Percentiles rank a stretch among this genome's conserved stretches.
phyloP scores from a whole-genome alignment of 2,888 invertebrate genomes.

The Melinaea marsaeus region DNA sequence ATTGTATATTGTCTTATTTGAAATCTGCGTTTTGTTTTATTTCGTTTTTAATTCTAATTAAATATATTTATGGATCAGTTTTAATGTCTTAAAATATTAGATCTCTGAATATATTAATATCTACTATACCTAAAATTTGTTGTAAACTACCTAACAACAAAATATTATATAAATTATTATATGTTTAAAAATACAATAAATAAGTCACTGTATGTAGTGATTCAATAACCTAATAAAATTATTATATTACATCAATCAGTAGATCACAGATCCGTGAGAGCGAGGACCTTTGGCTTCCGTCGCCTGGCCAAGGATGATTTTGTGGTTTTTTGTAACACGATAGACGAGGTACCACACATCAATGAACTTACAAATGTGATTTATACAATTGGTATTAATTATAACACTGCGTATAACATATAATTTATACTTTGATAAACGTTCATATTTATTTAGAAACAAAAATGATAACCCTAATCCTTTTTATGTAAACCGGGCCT shows the following conservation, averaged over 20 bases:
- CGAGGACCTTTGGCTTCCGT: conserved; percentile 67
- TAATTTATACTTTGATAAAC: too few species aligned
- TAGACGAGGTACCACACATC: conserved; percentile 63
- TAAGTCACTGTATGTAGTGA: not conserved
- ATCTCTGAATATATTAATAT: not conserved
- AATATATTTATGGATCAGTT: not conserved
- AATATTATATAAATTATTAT: not conserved
- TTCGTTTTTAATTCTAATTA: not conserved
- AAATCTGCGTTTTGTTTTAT: not conserved
- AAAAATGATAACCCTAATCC: too few species aligned
- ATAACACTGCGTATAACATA: too few species aligned
- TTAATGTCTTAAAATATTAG: not conserved
- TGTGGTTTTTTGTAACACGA: conserved; percentile 77
- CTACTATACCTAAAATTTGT: not conserved
- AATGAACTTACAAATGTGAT: conserved; percentile 37
- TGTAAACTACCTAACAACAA: not conserved
- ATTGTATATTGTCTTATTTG: not conserved
- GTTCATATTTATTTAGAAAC: too few species aligned
- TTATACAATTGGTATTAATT: too few species aligned
- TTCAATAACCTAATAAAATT: not conserved
- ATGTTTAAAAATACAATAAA: not conserved
- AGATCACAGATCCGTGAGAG: conserved; percentile 62
- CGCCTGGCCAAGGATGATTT: conserved; percentile 71
- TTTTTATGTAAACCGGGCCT: too few species aligned
- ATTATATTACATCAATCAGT: conserved; percentile 35